These are phyloP conservation scores for Rhagonycha fulva DNA, from an alignment of 2,888 invertebrate species.

Conservation along the genomic window DNA sequence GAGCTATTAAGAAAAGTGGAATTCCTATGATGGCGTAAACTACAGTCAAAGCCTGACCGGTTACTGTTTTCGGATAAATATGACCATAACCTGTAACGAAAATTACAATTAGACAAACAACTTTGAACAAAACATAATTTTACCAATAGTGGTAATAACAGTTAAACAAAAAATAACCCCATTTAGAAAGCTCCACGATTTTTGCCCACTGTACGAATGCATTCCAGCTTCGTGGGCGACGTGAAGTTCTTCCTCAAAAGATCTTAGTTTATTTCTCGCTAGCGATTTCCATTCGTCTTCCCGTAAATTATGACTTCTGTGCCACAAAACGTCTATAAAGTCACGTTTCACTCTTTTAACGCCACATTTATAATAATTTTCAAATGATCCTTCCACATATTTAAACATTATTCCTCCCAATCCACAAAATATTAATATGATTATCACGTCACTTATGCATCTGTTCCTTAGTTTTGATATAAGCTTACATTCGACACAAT, in stretches of 20 bases:
- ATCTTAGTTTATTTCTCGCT: constrained; percentile 77
- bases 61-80: constrained; percentile 86
- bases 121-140: constrained; percentile 47
- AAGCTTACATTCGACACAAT: constrained; percentile 60
- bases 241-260: constrained; percentile 86
- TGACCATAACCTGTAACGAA: constrained; percentile 88
- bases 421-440: constrained; percentile 75
- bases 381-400: constrained; percentile 82
- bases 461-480: constrained; percentile 64
- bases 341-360: constrained; percentile 85
- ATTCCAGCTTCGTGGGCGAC: constrained; percentile 83
- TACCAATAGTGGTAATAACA: constrained; percentile 88
- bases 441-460: constrained; percentile 70
- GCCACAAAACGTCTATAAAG: constrained; percentile 83
- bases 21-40: constrained; percentile 94
- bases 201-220: constrained; percentile 81
- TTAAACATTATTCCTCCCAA: constrained; percentile 81
- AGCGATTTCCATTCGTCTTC: constrained; percentile 91
- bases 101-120: not conserved
- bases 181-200: constrained; percentile 87
- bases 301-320: constrained; percentile 76
- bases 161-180: constrained; percentile 85
- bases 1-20: constrained; percentile 89
- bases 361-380: constrained; percentile 85
- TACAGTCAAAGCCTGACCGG: constrained; percentile 87